phyloP scores from a whole-genome alignment of 2,888 invertebrate genomes.

The Agelastica alni region DNA sequence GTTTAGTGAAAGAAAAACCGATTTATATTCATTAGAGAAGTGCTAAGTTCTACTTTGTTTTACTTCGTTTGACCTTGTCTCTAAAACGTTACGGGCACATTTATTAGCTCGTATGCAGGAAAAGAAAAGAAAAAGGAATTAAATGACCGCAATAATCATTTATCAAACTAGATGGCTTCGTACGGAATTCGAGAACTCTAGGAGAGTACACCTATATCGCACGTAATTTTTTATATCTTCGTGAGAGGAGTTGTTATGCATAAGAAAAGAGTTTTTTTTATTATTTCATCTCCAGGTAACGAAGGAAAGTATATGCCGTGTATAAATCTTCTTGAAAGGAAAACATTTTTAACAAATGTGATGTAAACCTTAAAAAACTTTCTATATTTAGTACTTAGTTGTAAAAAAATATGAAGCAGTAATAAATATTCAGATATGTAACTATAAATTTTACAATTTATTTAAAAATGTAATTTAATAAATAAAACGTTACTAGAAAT shows the following conservation, averaged over 20 bases:
- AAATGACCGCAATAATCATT: conserved; percentile 33
- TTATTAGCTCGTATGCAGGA: conserved; percentile 35
- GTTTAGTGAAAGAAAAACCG: conserved; percentile 39
- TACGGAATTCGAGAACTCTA: conserved; percentile 11
- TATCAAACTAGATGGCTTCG: conserved; percentile 24
- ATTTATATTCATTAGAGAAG: conserved; percentile 49
- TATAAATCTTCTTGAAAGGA: neutral
- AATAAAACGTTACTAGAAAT: too few relatives aligned
- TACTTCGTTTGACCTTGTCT: conserved; percentile 40
- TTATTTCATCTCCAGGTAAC: neutral
- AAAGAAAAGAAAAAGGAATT: conserved; percentile 28
- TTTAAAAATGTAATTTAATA: too few relatives aligned
- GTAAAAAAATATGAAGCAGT: too few relatives aligned
- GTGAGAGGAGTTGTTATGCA: conserved; percentile 1
- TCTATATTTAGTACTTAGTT: too few relatives aligned
- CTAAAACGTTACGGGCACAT: conserved; percentile 37
- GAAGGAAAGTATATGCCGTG: neutral
- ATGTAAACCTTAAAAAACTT: neutral
- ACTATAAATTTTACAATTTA: too few relatives aligned
- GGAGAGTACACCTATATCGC: conserved; percentile 21
- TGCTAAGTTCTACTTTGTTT: conserved; percentile 45
- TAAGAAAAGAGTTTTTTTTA: neutral
- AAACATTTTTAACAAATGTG: neutral
- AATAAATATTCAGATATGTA: too few relatives aligned
- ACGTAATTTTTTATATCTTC: conserved; percentile 16